phyloP scores from a whole-genome alignment of 2,113 vertebrate species.

The Mormoops blainvillei region DNA sequence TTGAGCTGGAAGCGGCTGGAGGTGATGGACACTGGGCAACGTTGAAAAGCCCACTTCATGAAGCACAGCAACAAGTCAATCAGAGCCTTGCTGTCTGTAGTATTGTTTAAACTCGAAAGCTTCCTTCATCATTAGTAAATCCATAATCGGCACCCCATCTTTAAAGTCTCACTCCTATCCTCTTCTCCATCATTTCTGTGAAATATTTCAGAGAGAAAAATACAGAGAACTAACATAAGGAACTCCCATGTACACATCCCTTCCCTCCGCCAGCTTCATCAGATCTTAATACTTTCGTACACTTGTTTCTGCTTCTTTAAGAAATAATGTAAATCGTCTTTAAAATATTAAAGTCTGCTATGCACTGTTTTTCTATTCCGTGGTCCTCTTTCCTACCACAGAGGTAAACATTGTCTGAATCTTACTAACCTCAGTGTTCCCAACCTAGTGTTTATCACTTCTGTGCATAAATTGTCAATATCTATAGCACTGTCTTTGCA shows the following conservation, averaged over 20 bases:
- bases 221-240: not conserved
- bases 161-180: not conserved
- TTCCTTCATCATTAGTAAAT: not conserved
- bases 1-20: slow-evolving; percentile 51
- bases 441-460: not conserved
- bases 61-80: not conserved
- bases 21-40: not conserved
- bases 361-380: not conserved
- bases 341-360: not conserved
- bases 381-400: not conserved
- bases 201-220: not conserved
- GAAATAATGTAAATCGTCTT: not conserved
- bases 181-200: not conserved
- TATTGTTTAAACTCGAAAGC: not conserved
- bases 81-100: not conserved
- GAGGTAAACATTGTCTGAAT: not conserved
- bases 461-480: not conserved
- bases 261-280: not conserved
- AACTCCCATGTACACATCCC: not conserved
- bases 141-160: not conserved
- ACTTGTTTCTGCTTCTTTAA: not conserved
- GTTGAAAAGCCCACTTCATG: not conserved
- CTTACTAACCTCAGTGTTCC: not conserved
- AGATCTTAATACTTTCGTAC: not conserved
- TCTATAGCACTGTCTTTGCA: not conserved